These are phyloP conservation scores for Carcinoscorpius rotundicauda DNA, from an alignment of 1,140 invertebrate genomes.

Conservation along the genomic window DNA sequence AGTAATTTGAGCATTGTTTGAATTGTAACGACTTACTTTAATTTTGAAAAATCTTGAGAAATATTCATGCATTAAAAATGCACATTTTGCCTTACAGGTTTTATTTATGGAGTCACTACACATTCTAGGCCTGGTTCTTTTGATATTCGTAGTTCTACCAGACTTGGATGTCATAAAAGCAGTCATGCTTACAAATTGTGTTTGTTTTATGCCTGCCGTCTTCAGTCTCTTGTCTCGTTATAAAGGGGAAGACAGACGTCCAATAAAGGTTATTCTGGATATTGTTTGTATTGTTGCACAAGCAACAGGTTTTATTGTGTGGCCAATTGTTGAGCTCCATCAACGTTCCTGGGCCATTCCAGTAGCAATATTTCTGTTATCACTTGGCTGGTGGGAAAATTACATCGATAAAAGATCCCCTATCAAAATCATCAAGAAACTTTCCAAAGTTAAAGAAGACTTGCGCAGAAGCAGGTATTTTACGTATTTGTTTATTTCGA, in stretches of 20 bases:
- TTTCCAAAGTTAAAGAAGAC: constrained; percentile 68
- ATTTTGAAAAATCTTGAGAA: background rate
- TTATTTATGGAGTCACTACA: constrained; percentile 34
- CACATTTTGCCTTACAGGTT: constrained; percentile 17
- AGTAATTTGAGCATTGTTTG: too few species aligned
- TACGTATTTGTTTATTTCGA: constrained; percentile 26
- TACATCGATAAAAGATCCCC: constrained; percentile 37
- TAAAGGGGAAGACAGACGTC: constrained; percentile 16
- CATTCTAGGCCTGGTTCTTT: constrained; percentile 32
- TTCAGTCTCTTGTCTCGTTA: constrained; percentile 25
- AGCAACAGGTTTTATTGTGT: constrained; percentile 75
- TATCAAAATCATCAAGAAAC: constrained; percentile 51
- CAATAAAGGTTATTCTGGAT: constrained; percentile 27
- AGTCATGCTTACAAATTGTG: constrained; percentile 32
- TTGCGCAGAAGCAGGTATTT: constrained; percentile 61
- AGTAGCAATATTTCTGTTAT: constrained; percentile 36
- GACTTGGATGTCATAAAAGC: constrained; percentile 33
- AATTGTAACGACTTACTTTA: too few species aligned
- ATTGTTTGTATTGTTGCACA: constrained; percentile 35
- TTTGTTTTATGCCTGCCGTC: constrained; percentile 32
- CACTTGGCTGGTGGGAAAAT: constrained; percentile 42
- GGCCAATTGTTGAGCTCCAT: constrained; percentile 44
- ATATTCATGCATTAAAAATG: background rate
- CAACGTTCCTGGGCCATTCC: constrained; percentile 33
- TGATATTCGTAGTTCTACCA: constrained; percentile 36